These are phyloP conservation scores for Pelusios castaneus DNA, from an alignment of 2,113 vertebrate species.

Conservation along the genomic window DNA sequence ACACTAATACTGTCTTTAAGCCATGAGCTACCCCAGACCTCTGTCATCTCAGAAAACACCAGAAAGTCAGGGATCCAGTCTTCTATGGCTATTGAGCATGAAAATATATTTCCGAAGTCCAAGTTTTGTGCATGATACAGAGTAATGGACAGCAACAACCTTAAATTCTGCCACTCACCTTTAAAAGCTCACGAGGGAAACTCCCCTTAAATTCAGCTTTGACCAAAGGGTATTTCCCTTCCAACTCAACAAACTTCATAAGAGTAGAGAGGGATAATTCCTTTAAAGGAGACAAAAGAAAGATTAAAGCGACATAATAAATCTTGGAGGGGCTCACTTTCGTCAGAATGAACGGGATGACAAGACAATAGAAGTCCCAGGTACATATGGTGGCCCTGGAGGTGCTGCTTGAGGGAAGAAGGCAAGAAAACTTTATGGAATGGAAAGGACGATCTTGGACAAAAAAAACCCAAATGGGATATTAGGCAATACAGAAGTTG, in stretches of 20 bases:
- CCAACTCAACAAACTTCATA: conserved; percentile 89
- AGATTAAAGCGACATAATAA: neutral
- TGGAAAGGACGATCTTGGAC: accelerated
- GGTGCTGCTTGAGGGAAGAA: neutral
- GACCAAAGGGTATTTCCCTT: conserved; percentile 84
- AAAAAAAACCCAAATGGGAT: too few relatives aligned
- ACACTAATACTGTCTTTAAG: neutral
- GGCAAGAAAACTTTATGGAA: neutral
- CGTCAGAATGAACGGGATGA: too few relatives aligned
- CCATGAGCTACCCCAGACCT: neutral
- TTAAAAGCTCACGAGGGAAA: conserved; percentile 86
- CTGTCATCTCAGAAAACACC: too few relatives aligned
- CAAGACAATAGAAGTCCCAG: neutral
- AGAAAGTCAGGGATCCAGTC: neutral
- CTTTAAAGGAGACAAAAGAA: conserved; percentile 60
- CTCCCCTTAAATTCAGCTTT: conserved; percentile 85
- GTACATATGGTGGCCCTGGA: neutral
- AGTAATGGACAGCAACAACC: neutral
- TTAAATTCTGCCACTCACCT: conserved; percentile 69
- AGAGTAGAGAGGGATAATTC: conserved; percentile 84
- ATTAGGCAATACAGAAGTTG: neutral
- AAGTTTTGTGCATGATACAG: accelerated
- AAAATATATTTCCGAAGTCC: neutral
- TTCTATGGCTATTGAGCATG: neutral
- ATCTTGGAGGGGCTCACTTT: neutral